phyloP scores from a whole-genome alignment of 2,888 invertebrate genomes.

The Galerucella nymphaeae region DNA sequence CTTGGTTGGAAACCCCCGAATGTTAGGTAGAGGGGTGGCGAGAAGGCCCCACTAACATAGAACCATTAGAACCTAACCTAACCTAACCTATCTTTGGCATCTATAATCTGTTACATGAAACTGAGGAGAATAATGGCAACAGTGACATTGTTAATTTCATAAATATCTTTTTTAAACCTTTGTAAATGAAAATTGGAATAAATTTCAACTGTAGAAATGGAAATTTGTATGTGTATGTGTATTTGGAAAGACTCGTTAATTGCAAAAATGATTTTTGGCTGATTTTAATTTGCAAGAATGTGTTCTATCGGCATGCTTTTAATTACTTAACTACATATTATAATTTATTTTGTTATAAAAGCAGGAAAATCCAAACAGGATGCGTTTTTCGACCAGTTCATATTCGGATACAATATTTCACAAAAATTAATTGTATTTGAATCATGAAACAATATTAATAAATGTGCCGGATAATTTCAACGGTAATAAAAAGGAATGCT shows the following conservation, averaged over 20 bases:
- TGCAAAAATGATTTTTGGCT: background rate
- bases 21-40: too few relatives aligned
- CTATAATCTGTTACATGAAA: too few relatives aligned
- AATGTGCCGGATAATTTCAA: too few relatives aligned
- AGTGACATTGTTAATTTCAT: background rate
- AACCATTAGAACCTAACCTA: too few relatives aligned
- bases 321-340: background rate
- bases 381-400: background rate
- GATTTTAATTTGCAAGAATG: slow-evolving; percentile 3
- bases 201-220: background rate
- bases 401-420: background rate
- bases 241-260: background rate
- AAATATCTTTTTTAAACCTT: background rate
- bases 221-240: background rate
- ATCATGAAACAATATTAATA: too few relatives aligned
- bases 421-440: too few relatives aligned
- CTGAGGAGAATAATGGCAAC: too few relatives aligned
- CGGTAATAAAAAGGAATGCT: background rate
- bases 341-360: background rate
- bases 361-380: background rate
- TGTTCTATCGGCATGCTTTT: background rate
- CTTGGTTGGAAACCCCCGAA: too few relatives aligned
- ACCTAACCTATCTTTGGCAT: too few relatives aligned
- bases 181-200: background rate
- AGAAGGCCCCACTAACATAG: too few relatives aligned